Evolutionary conservation across 2,797 vertebrate genomes (phyloP).

Genomic region (Parotocinclus haroldoi): DNA sequence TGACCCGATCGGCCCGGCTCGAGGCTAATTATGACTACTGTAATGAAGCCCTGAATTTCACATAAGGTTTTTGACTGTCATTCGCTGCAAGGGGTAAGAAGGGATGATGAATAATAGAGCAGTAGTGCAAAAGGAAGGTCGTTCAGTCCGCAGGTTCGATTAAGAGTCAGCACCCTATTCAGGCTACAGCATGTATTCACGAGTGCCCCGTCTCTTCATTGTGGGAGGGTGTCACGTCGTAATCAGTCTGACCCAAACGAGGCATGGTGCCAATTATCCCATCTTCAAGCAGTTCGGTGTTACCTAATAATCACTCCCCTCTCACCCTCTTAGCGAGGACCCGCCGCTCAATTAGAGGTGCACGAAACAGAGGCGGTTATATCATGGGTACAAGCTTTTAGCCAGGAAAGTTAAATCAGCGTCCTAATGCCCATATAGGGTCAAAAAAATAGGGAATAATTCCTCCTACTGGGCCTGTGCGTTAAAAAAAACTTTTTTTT

Average conservation of each 20-base stretch:
- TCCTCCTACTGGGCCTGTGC: no score
- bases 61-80: constrained; percentile 9
- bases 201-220: constrained; percentile 33
- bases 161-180: constrained; percentile 43
- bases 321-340: constrained; percentile 23
- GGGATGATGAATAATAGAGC: constrained; percentile 23
- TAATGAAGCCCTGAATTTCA: constrained; percentile 33
- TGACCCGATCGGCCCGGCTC: not conserved
- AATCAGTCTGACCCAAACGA: constrained; percentile 45
- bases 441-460: no score
- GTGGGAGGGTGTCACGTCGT: constrained; percentile 37
- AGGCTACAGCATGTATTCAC: constrained; percentile 34
- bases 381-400: not conserved
- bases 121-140: constrained; percentile 33
- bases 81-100: constrained; percentile 1
- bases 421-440: no score
- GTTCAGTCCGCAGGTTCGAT: constrained; percentile 33
- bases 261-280: constrained; percentile 41
- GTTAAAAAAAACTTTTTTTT: no score
- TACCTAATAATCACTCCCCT: constrained; percentile 37
- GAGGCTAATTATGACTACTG: constrained; percentile 13
- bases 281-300: constrained; percentile 36
- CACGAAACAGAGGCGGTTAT: constrained; percentile 3
- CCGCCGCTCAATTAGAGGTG: constrained; percentile 30
- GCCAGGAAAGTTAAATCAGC: no score